phyloP scores from a whole-genome alignment of 2,888 invertebrate species.

The Lucinisca nassula region DNA sequence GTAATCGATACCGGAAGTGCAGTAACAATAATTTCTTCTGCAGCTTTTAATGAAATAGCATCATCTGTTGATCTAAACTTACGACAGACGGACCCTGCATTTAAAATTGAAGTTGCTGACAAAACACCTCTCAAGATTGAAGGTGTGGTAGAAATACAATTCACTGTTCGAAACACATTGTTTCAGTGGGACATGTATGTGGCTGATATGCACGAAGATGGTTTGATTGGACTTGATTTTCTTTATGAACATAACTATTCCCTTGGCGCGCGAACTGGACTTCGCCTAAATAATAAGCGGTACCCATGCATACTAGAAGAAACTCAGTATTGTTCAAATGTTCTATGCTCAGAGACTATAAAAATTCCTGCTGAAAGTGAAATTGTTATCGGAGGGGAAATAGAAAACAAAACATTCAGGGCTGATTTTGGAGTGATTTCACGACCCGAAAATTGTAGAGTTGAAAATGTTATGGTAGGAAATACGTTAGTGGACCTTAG shows the following conservation, averaged over 20 bases:
- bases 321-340: not conserved
- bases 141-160: not conserved
- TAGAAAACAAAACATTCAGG: not conserved
- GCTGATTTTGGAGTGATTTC: not conserved
- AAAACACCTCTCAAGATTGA: constrained; percentile 14
- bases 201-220: constrained; percentile 47
- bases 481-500: not conserved
- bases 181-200: constrained; percentile 45
- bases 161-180: not conserved
- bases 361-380: constrained; percentile 1
- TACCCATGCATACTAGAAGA: not conserved
- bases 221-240: constrained; percentile 39
- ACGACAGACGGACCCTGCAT: not conserved
- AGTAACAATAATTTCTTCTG: not conserved
- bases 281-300: not conserved
- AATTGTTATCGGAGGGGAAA: not conserved
- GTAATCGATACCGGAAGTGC: constrained; percentile 1
- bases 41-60: not conserved
- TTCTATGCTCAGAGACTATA: not conserved
- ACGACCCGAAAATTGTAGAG: not conserved
- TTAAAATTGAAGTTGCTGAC: constrained; percentile 29
- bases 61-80: not conserved
- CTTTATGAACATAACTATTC: not conserved
- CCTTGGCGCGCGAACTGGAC: not conserved
- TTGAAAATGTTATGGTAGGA: not conserved